Base-by-base conservation (phyloP, 2,888 invertebrate genomes). In the Calephelis perditalis region DNA sequence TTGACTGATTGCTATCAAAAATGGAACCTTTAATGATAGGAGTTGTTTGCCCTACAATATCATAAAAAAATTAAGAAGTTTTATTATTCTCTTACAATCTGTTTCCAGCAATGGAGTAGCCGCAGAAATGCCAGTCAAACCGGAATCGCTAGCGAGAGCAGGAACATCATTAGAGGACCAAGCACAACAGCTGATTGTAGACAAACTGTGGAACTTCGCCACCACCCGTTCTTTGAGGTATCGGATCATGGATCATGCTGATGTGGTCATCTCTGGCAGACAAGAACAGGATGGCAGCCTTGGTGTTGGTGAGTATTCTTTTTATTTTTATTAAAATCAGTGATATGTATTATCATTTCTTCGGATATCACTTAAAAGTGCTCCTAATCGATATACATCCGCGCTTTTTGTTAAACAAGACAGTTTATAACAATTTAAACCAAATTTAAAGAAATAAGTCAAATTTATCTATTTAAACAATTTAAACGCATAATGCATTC, bases 171-270 rank as follows among this genome's bases (percentile, higher is more conserved):
- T 94, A 11, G 94, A 93, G 67, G 92, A 92, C 64, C 88, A 93
- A 56, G 92, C 92, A 0, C 84, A 92, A 56, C 92, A 94, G 74
- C 84, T 96, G 40, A 92, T 96, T 59, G 92, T 94, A 61, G 94
- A 94, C 71, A 96, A 96, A 77, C 78, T 96, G 54, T 95, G 94
- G 92, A 92, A 92, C 72, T 96, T 96, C 76, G 91, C 96, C 58
- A 94, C 93, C 63, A 94, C 95, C 12, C 91, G 96, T 70, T 94
- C 95, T 6, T 84, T 96, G 70, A 94, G 95, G 77, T 96, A 96
- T 93, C 94, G 94, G 78, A 91, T 96, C 63, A 83, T 95, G 36
- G 95, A 96, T 37, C 95, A 95, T 67, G 94, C 96, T 15, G 96
- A 96, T 71, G 91, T 96, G 8, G 94, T 96, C 43, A 86, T 96